Evolutionary conservation across 1,140 invertebrate genomes (phyloP).

Genomic region (Eufriesea mexicana): DNA sequence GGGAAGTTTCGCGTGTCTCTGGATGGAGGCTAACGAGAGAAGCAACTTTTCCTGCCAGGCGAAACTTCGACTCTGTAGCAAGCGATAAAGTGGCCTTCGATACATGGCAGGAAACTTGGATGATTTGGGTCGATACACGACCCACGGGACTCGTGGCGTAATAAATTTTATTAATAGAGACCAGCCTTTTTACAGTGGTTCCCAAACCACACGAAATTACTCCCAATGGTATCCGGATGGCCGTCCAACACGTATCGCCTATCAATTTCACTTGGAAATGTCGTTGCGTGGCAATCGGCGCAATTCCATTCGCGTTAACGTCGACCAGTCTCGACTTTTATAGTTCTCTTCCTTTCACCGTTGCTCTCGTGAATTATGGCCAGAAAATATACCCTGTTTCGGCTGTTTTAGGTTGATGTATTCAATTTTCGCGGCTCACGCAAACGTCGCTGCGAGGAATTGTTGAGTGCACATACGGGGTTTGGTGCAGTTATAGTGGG

Average conservation of each 20-base stretch:
- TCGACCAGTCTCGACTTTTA: neutral
- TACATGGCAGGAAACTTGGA: conserved; percentile 7
- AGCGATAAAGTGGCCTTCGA: conserved; percentile 33
- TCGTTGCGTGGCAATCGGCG: neutral
- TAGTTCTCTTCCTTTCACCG: no score
- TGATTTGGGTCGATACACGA: neutral
- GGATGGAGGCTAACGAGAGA: conserved; percentile 45
- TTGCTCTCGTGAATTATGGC: no score
- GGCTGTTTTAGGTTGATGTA: no score
- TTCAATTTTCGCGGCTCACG: no score
- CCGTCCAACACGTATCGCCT: neutral
- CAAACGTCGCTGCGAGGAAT: no score
- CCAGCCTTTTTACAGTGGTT: neutral
- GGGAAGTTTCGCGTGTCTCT: conserved; percentile 23
- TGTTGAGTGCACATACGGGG: no score
- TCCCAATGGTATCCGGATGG: neutral
- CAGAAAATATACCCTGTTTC: no score
- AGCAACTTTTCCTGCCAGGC: conserved; percentile 40
- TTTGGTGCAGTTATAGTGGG: no score
- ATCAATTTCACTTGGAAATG: neutral
- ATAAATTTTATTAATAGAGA: conserved; percentile 35
- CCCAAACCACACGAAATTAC: neutral
- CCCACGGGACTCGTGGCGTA: neutral
- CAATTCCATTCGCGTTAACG: neutral
- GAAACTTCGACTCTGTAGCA: conserved; percentile 7